A percentile compares a stretch with the other conserved stretches of the same genome.
Evolutionary conservation across 2,888 invertebrate species (phyloP).

Genomic region (Micoletzkya japonica): DNA sequence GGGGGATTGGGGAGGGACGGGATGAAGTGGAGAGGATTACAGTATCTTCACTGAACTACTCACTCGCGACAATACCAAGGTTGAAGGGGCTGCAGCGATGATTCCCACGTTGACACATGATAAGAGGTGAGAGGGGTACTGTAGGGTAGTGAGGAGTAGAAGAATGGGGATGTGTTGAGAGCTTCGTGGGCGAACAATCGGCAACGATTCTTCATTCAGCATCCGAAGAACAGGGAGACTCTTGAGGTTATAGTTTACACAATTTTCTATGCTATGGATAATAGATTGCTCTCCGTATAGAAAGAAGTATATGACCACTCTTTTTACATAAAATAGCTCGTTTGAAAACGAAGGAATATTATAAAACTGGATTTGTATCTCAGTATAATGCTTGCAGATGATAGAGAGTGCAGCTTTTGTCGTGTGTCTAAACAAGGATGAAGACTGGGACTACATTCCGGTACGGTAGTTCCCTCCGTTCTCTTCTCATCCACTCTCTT

Average conservation of each 20-base stretch:
- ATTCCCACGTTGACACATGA: slow-evolving; percentile 54
- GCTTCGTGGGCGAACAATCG: slow-evolving; percentile 51
- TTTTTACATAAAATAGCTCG: too few species aligned
- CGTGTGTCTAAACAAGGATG: slow-evolving; percentile 44
- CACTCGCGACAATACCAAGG: slow-evolving; percentile 37
- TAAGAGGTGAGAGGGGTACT: slow-evolving; percentile 16
- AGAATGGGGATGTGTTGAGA: slow-evolving; percentile 27
- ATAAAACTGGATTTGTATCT: neutral
- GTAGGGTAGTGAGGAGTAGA: neutral
- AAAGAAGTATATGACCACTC: too few species aligned
- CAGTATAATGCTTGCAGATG: neutral
- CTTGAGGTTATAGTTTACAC: too few species aligned
- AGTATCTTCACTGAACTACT: slow-evolving; percentile 54
- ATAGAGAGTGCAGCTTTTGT: slow-evolving; percentile 53
- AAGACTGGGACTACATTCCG: slow-evolving; percentile 45
- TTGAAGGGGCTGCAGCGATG: slow-evolving; percentile 34
- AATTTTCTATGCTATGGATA: too few species aligned
- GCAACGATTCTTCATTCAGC: slow-evolving; percentile 48
- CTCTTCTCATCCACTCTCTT: neutral
- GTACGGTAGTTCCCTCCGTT: neutral
- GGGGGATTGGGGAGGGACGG: neutral
- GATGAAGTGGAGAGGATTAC: slow-evolving; percentile 16
- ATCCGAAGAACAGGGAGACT: slow-evolving; percentile 42
- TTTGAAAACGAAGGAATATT: too few species aligned
- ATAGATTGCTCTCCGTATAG: too few species aligned